Evolutionary conservation across 2,113 vertebrate genomes (phyloP).

Genomic region (Excalfactoria chinensis): DNA sequence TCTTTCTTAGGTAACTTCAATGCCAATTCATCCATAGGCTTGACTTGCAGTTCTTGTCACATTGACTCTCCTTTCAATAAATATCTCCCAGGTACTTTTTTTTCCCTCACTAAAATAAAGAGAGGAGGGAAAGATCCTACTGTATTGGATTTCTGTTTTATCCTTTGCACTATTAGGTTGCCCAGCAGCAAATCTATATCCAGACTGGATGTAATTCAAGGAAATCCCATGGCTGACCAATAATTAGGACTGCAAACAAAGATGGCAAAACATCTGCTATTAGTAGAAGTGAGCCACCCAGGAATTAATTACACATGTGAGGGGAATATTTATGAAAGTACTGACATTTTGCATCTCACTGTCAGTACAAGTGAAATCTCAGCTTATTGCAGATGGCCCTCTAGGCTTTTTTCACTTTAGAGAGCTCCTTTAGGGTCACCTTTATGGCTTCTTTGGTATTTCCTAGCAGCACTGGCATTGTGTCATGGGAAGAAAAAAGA

Average conservation of each 20-base stretch:
- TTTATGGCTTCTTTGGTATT: not conserved
- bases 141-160: not conserved
- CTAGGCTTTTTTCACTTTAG: not conserved
- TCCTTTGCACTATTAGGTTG: not conserved
- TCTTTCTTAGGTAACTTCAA: not conserved
- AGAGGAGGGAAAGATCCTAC: not conserved
- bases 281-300: not conserved
- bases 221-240: not conserved
- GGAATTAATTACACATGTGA: not conserved
- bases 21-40: not conserved
- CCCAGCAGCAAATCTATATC: not conserved
- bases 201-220: not conserved
- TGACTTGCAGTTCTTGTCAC: not conserved
- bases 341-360: not conserved
- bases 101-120: not conserved
- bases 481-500: not conserved
- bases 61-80: not conserved
- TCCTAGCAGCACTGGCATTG: not conserved
- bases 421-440: not conserved
- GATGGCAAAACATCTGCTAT: not conserved
- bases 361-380: not conserved
- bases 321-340: not conserved
- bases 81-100: not conserved
- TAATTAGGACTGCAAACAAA: not conserved
- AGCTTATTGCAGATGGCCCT: not conserved